Conservation (phyloP, 2,888 invertebrate genomes). For the Xestia rhomboidea region DNA sequence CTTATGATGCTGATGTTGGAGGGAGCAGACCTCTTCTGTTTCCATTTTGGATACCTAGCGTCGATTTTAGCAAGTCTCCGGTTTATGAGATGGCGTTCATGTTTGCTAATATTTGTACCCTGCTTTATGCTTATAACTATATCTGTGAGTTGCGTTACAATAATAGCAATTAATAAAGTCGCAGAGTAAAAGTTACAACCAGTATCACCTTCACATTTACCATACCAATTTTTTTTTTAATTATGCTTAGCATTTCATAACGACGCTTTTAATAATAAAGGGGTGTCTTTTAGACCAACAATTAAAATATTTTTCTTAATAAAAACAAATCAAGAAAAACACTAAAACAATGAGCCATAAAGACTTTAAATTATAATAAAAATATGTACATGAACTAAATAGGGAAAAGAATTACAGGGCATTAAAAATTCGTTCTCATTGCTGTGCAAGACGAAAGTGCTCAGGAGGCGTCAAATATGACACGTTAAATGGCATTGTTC, state of each 20-base stretch:
- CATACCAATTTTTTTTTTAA: no score
- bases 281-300: no score
- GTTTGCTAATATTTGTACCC: slow-evolving; percentile 67
- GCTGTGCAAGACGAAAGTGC: background rate
- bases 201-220: no score
- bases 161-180: background rate
- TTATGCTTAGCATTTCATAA: no score
- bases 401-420: background rate
- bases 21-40: slow-evolving; percentile 74
- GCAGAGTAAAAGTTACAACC: background rate
- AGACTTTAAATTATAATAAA: no score
- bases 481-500: background rate
- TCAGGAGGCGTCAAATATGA: background rate
- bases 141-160: slow-evolving; percentile 73
- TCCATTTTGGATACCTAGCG: slow-evolving; percentile 75
- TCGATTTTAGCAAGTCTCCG: slow-evolving; percentile 75
- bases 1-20: slow-evolving; percentile 64
- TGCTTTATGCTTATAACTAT: slow-evolving; percentile 72
- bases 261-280: no score
- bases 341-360: no score
- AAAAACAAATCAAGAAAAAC: background rate
- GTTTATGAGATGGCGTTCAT: slow-evolving; percentile 75
- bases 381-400: no score
- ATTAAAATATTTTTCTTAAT: no score
- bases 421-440: background rate